Conservation (phyloP, 2,888 invertebrate genomes). For the Apotomis betuletana region DNA sequence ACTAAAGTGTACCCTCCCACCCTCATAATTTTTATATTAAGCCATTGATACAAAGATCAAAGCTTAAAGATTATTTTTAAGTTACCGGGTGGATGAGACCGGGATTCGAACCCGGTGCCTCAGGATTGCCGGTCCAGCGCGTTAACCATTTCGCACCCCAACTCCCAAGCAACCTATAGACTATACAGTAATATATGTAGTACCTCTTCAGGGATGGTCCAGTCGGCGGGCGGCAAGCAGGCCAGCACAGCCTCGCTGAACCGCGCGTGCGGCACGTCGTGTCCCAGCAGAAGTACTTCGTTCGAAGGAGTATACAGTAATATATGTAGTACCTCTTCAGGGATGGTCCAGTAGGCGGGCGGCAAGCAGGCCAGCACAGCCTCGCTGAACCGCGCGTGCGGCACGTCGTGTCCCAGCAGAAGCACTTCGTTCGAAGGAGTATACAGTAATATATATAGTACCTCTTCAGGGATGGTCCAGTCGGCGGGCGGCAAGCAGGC, state of each 20-base stretch:
- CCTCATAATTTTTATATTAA: too few relatives aligned
- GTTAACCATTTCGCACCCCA: too few relatives aligned
- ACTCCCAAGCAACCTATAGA: too few relatives aligned
- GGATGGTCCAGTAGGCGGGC: slow-evolving; percentile 93
- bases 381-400: slow-evolving; percentile 97
- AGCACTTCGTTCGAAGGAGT: slow-evolving; percentile 91
- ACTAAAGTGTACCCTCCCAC: too few relatives aligned
- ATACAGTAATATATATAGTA: not conserved
- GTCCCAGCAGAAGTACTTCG: slow-evolving; percentile 96
- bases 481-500: slow-evolving; percentile 94
- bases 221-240: slow-evolving; percentile 95
- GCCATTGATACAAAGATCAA: too few relatives aligned
- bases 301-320: slow-evolving; percentile 75
- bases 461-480: slow-evolving; percentile 94
- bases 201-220: slow-evolving; percentile 92
- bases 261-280: slow-evolving; percentile 97
- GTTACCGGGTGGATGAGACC: too few relatives aligned
- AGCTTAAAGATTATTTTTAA: too few relatives aligned
- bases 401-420: slow-evolving; percentile 97
- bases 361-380: slow-evolving; percentile 96
- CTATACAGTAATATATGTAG: too few relatives aligned
- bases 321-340: slow-evolving; percentile 83
- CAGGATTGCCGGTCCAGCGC: too few relatives aligned
- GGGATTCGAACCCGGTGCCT: too few relatives aligned
- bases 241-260: slow-evolving; percentile 97